Percentiles rank a stretch among this genome's conserved stretches.
Evolutionary conservation across 2,888 invertebrate species (phyloP).

Genomic region (Bruchidius siliquastri): DNA sequence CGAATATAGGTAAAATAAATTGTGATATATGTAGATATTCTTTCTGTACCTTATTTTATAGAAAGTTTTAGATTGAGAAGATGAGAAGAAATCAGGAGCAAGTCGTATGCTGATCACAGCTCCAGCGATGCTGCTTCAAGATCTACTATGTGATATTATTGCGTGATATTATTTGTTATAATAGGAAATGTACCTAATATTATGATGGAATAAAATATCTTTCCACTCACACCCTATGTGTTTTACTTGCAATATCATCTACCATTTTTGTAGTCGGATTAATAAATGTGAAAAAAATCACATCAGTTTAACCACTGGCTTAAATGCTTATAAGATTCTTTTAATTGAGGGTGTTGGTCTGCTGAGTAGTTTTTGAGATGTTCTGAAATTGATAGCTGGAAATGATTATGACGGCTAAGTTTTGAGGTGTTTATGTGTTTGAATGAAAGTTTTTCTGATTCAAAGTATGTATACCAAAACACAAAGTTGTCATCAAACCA

Average conservation of each 20-base stretch:
- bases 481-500: too few relatives aligned
- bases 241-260: not conserved
- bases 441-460: too few relatives aligned
- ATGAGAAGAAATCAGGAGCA: not conserved
- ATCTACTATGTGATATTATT: not conserved
- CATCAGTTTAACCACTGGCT: too few relatives aligned
- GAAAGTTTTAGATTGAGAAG: not conserved
- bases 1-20: not conserved
- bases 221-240: not conserved
- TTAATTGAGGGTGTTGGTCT: too few relatives aligned
- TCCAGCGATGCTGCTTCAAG: not conserved
- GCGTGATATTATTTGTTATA: not conserved
- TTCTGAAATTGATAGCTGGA: too few relatives aligned
- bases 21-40: not conserved
- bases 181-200: not conserved
- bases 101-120: not conserved
- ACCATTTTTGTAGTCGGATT: too few relatives aligned
- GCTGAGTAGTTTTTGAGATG: too few relatives aligned
- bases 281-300: too few relatives aligned
- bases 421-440: too few relatives aligned
- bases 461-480: too few relatives aligned
- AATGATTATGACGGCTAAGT: too few relatives aligned
- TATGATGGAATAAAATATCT: not conserved
- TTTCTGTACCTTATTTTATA: not conserved
- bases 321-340: too few relatives aligned